Evolutionary conservation across 2,888 invertebrate genomes (phyloP), one percentile per base, ranked within the genome.

Genomic region (Drosophila buzzatii): DNA sequence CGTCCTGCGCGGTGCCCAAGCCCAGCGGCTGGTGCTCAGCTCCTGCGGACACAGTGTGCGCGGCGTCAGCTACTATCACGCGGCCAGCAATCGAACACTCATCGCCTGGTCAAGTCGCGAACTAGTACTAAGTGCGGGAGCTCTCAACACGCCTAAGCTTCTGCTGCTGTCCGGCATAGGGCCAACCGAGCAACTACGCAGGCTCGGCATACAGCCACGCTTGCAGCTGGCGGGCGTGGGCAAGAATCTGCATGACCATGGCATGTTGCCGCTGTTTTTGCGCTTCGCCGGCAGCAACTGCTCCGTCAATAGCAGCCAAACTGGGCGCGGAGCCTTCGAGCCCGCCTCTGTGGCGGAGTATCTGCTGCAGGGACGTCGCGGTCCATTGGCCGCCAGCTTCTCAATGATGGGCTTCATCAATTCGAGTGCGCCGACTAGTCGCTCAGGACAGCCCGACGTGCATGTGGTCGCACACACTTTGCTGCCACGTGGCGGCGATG

Each of bases 201-300:
- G 73, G 35, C 27, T 88, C 69, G 10, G 80, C 77, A 10, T 75
- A 2, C 1, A 70, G 45, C 5, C 89, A 39, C 20, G 79, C 58
- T 0, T 72, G 58, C 2, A 91, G 45, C 60, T 92, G 39, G 72
- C 75, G 47, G 60, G 57, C 5, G 97, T 97, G 0, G 97, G 96
- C 0, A 94, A 95, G 73, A 96, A 97, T 89, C 93, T 97, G 1
- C 97, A 97, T 91, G 97, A 97, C 89, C 97, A 97, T 89, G 95
- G 96, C 1, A 97, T 93, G 89, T 96, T 96, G 77, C 96, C 55
- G 5, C 67, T 85, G 6, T 64, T 74, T 20, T 63, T 91, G 31
- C 78, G 77, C 69, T 93, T 95, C 33, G 3, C 16, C 0, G 23
- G 23, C 23, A 23, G 45, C 12, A 23, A 41, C 39, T 77, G 77